phyloP scores from a whole-genome alignment of 2,113 vertebrate genomes.

The Passer montanus region DNA sequence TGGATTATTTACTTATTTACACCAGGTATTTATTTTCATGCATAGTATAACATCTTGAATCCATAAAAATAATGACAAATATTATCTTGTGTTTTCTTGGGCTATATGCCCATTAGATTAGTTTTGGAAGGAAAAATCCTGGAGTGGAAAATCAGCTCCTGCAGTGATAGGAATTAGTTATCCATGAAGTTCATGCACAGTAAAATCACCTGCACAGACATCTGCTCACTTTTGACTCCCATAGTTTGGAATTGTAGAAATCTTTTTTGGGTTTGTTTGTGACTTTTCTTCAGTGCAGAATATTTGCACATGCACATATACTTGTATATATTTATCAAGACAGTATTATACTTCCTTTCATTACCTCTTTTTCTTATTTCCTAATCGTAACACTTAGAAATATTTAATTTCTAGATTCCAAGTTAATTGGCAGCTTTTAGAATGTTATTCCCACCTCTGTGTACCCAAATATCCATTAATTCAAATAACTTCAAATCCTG shows the following conservation, averaged over 20 bases:
- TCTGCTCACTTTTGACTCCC: neutral
- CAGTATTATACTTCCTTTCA: neutral
- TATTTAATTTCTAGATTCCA: neutral
- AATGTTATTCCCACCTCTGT: neutral
- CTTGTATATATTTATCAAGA: neutral
- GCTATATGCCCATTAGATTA: neutral
- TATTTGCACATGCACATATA: neutral
- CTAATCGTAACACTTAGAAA: neutral
- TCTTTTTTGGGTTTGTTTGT: neutral
- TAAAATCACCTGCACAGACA: neutral
- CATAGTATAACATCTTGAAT: neutral
- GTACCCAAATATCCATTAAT: neutral
- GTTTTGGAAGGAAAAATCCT: neutral
- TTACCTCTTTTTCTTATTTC: neutral
- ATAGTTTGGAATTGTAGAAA: neutral
- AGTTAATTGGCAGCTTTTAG: neutral
- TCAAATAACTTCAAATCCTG: neutral
- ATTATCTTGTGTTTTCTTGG: neutral
- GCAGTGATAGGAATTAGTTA: neutral
- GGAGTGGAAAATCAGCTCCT: neutral
- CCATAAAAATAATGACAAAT: neutral
- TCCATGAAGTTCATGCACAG: neutral
- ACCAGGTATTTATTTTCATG: neutral
- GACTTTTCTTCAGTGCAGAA: neutral
- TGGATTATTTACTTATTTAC: neutral